Evolutionary conservation across 1,140 invertebrate genomes (phyloP), one percentile per base, ranked within the genome.

Genomic region (Anoplophora glabripennis): DNA sequence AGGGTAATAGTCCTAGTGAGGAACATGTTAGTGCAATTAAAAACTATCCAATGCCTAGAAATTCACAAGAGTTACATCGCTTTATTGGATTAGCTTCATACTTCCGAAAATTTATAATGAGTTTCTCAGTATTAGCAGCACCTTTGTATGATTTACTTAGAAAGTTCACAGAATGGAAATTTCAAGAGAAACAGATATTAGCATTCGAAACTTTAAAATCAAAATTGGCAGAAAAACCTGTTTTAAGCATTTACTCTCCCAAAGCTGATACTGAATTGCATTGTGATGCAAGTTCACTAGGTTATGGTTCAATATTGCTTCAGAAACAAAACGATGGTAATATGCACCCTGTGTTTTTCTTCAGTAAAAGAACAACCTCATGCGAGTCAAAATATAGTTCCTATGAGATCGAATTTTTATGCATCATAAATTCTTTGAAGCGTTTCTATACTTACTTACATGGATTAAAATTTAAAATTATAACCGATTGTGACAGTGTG

Each of bases 351-450:
- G 63, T 79, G 12, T 72, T 65, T 9, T 79, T 75, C 65, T 75
- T 71, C 45, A 28, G 75, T 46, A 57, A 71, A 28, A 61, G 63
- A 21, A 65, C 80, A 5, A 68, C 54, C 12, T 47, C 59, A 7
- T 33, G 55, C 4, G 79, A 82, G 64, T 62, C 41, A 17, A 74
- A 73, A 49, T 78, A 73, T 59, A 59, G 64, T 10, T 74, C 71
- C 51, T 75, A 70, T 37, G 76, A 81, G 62, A 59, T 74, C 42
- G 79, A 81, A 72, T 66, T 63, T 49, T 57, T 81, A 4, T 75
- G 77, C 4, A 68, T 80, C n/a, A 59, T 80, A 4, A 71, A 72
- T 60, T 72, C 75, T 0, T 64, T 81, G 10, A 64, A 76, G 48
- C 67, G 28, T 74, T 61, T 48, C 47, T 70, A 34, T 28, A 28